These are phyloP conservation scores for Macrosoma leucophasiata DNA, from an alignment of 2,888 invertebrate species.

Conservation along the genomic window DNA sequence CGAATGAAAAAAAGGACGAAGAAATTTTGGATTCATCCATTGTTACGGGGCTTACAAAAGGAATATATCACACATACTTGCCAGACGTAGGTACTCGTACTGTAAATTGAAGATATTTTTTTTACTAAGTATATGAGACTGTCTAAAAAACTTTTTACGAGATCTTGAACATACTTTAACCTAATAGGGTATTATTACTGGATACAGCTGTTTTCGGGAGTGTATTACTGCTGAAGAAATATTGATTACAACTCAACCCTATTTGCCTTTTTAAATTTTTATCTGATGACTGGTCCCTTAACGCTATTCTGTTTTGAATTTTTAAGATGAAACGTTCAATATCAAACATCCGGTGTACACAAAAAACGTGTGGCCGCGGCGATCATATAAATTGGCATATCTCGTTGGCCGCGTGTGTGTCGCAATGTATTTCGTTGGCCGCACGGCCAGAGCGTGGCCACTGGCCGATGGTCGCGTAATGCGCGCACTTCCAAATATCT, in stretches of 20 bases:
- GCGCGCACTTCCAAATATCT: no score
- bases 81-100: not conserved
- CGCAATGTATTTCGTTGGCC: no score
- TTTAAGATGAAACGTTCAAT: no score
- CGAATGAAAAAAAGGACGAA: not conserved
- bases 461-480: no score
- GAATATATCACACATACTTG: constrained; percentile 1
- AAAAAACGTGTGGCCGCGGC: no score
- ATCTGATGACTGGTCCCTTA: no score
- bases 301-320: no score
- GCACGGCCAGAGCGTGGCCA: no score
- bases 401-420: no score
- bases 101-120: not conserved
- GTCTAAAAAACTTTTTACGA: constrained; percentile 1
- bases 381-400: no score
- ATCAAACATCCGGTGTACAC: no score
- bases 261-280: no score
- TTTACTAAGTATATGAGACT: not conserved
- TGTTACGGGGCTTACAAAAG: constrained; percentile 2
- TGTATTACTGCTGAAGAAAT: not conserved
- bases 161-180: constrained; percentile 1
- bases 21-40: constrained; percentile 1
- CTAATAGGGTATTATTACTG: not conserved
- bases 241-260: not conserved
- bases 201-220: not conserved